Percentiles rank a stretch among this genome's conserved stretches.
Conservation (phyloP, 2,888 invertebrate genomes). For the Lypha dubia region DNA sequence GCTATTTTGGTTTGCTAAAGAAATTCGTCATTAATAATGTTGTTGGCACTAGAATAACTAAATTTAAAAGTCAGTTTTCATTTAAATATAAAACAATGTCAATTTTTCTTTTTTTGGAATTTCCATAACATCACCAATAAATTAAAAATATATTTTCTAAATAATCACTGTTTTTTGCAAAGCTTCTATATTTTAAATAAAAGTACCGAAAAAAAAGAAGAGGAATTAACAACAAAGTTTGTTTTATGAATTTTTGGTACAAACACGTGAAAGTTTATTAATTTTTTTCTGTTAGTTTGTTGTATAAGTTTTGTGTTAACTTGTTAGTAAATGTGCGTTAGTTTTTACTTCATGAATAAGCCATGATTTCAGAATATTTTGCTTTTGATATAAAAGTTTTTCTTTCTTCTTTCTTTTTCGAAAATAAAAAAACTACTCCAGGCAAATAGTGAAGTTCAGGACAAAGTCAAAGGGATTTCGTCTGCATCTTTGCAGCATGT, state of each 20-base stretch:
- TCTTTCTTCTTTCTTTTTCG: not conserved
- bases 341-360: constrained; percentile 75
- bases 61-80: constrained; percentile 28
- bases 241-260: constrained; percentile 27
- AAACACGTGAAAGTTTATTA: constrained; percentile 38
- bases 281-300: constrained; percentile 40
- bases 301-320: constrained; percentile 64
- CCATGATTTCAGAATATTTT: constrained; percentile 70
- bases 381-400: constrained; percentile 54
- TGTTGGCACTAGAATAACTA: not conserved
- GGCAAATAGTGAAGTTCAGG: constrained; percentile 54
- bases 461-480: constrained; percentile 61
- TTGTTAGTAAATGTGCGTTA: constrained; percentile 68
- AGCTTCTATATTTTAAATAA: not conserved
- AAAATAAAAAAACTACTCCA: constrained; percentile 28
- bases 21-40: too few relatives aligned
- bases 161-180: constrained; percentile 2
- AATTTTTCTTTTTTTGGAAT: constrained; percentile 14
- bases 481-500: constrained; percentile 9
- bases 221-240: constrained; percentile 38
- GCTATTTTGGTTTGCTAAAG: too few relatives aligned
- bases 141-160: constrained; percentile 15
- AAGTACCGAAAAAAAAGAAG: constrained; percentile 13
- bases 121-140: constrained; percentile 56
- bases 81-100: constrained; percentile 4